These are phyloP conservation scores for Dioctria linearis DNA, from an alignment of 2,888 invertebrate genomes.

Conservation along the genomic window DNA sequence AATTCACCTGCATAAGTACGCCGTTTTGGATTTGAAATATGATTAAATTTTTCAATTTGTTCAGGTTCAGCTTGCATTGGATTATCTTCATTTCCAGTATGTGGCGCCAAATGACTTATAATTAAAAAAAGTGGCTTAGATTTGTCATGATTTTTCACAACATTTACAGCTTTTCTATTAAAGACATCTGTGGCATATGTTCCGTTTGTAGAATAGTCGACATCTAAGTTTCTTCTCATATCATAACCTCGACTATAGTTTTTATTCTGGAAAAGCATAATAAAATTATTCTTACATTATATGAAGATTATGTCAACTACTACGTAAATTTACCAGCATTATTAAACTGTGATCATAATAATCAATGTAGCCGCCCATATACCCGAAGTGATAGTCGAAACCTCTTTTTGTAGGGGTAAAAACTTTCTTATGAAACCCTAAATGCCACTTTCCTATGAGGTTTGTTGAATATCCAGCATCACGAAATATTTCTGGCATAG, in stretches of 20 bases:
- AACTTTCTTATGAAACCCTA: constrained; percentile 79
- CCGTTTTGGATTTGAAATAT: constrained; percentile 79
- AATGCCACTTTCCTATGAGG: constrained; percentile 92
- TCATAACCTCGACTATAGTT: constrained; percentile 71
- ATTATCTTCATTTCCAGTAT: constrained; percentile 81
- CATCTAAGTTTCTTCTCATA: constrained; percentile 72
- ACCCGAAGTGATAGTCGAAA: constrained; percentile 88
- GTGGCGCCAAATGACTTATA: constrained; percentile 85
- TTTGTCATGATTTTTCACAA: constrained; percentile 75
- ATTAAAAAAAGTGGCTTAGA: constrained; percentile 83
- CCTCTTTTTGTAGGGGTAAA: constrained; percentile 81
- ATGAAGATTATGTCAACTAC: background rate
- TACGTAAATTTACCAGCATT: constrained; percentile 67
- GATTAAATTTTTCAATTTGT: constrained; percentile 77
- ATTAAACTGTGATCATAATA: constrained; percentile 80
- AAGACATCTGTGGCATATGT: constrained; percentile 81
- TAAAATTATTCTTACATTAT: constrained; percentile 58
- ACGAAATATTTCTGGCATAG: constrained; percentile 79
- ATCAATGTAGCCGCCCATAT: constrained; percentile 86
- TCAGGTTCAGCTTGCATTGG: constrained; percentile 81
- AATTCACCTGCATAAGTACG: constrained; percentile 79
- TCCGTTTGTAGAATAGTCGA: constrained; percentile 74
- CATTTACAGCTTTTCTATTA: constrained; percentile 76
- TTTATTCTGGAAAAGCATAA: constrained; percentile 59
- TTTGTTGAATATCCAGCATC: constrained; percentile 86